Percentiles rank a stretch among this genome's conserved stretches.
phyloP scores from a whole-genome alignment of 2,888 invertebrate genomes.

The Eilema caniola region DNA sequence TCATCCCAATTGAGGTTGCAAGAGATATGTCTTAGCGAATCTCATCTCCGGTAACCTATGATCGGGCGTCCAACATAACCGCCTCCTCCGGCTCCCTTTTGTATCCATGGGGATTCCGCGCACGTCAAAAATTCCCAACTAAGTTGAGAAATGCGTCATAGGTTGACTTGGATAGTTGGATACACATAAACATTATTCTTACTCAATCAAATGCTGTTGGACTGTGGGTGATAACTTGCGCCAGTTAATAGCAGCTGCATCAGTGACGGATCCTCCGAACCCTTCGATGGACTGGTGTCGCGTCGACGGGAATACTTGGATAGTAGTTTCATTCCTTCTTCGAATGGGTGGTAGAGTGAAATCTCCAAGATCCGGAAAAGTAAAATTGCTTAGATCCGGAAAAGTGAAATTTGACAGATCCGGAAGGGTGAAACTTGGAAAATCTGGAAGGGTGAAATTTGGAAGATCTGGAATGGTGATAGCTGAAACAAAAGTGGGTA shows the following conservation, averaged over 20 bases:
- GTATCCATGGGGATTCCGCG: too few relatives aligned
- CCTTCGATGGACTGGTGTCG: conserved; percentile 91
- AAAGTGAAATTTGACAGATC: background rate
- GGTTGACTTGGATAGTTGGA: too few relatives aligned
- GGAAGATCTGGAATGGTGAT: background rate
- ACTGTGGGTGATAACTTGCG: conserved; percentile 83
- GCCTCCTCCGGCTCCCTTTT: too few relatives aligned
- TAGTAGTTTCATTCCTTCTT: conserved; percentile 29
- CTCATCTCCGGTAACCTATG: too few relatives aligned
- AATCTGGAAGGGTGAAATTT: background rate
- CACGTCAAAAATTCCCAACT: too few relatives aligned
- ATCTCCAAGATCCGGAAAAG: background rate
- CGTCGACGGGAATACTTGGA: conserved; percentile 58
- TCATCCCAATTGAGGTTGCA: too few relatives aligned
- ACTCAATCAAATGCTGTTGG: conserved; percentile 73
- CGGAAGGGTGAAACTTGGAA: background rate
- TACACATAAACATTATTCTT: conserved; percentile 39
- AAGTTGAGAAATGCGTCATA: too few relatives aligned
- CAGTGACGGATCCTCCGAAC: conserved; percentile 96
- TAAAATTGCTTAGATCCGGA: background rate
- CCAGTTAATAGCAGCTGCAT: conserved; percentile 91
- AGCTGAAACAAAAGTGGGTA: background rate
- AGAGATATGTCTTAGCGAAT: too few relatives aligned
- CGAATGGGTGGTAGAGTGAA: background rate
- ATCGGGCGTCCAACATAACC: too few relatives aligned